Evolutionary conservation across 2,113 vertebrate genomes (phyloP), one percentile per base, ranked within the genome.

Genomic region (Empidonax alnorum): DNA sequence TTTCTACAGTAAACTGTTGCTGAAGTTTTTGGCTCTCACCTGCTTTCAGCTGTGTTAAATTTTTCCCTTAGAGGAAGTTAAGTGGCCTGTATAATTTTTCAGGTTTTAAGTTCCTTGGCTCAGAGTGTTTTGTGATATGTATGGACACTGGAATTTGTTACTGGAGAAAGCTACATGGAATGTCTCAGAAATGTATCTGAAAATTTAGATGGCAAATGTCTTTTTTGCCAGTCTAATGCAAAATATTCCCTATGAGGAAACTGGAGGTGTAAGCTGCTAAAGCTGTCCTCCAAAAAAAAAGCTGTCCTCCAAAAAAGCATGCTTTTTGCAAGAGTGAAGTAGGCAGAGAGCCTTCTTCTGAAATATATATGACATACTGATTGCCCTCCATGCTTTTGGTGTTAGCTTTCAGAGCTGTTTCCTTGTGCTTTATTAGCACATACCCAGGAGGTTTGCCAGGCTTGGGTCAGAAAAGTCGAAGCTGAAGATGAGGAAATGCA

Each of bases 391-490:
- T 50, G 18, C 25, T 83, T 56, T 44, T 31, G 24, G 58, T 93
- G 41, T 90, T 85, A 49, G 41, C 39, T 93, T 95, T 87, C 78
- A 76, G 69, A 89, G 53, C 46, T 89, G 24, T 78, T 94, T 84
- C 44, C 61, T 78, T 6, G 1, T 63, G 56, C 33, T 84, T 44
- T 74, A 23, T 88, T 88, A 75, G 28, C 42, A 61, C 7, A 3
- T 62, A 10, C 46, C 14, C 44, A 27, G 62, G 66, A 67, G 24
- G 5, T 55, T 82, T 84, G 81, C 61, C 49, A 42, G 69, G 19
- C 52, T 71, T 52, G 66, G 74, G 65, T 84, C 37, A 68, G 78
- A 82, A 79, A 24, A 81, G 87, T 91, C 62, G 91, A 89, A 84
- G 46, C 68, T 74, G 25, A 27, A 42, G 44, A 84, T 65, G 61